Evolutionary conservation across 2,888 invertebrate species (phyloP).

Genomic region (Lochmaea crataegi): DNA sequence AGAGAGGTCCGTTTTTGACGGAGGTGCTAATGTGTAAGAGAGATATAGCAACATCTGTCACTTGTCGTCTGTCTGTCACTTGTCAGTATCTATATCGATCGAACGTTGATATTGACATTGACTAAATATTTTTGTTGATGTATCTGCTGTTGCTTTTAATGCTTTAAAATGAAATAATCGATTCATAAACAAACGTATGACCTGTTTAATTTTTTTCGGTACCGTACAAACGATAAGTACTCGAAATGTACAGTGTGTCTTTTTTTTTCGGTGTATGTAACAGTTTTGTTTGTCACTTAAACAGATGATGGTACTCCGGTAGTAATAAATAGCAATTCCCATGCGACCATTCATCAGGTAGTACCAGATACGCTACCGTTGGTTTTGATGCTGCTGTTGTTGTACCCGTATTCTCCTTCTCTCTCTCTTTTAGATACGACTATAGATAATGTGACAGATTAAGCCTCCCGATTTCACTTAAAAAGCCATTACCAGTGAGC

Average conservation of each 20-base stretch:
- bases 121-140: too few species aligned
- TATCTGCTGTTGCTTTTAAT: too few species aligned
- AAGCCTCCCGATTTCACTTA: slow-evolving; percentile 49
- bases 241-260: background rate
- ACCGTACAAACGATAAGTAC: too few species aligned
- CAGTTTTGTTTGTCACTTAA: slow-evolving; percentile 22
- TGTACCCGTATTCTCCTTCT: slow-evolving; percentile 8
- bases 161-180: too few species aligned
- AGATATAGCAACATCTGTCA: too few species aligned
- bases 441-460: slow-evolving; percentile 47
- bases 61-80: too few species aligned
- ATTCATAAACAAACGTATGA: too few species aligned
- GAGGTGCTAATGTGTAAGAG: too few species aligned
- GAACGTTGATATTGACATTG: too few species aligned
- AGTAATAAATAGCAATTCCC: slow-evolving; percentile 52
- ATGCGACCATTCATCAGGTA: slow-evolving; percentile 54
- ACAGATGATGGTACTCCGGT: slow-evolving; percentile 46
- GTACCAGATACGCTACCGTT: slow-evolving; percentile 54
- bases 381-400: background rate
- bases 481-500: slow-evolving; percentile 52
- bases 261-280: slow-evolving; percentile 16
- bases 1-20: too few species aligned
- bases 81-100: too few species aligned
- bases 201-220: too few species aligned
- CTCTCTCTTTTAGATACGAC: slow-evolving; percentile 37